Evolutionary conservation across 2,888 invertebrate genomes (phyloP).

Genomic region (Gibbula magus): DNA sequence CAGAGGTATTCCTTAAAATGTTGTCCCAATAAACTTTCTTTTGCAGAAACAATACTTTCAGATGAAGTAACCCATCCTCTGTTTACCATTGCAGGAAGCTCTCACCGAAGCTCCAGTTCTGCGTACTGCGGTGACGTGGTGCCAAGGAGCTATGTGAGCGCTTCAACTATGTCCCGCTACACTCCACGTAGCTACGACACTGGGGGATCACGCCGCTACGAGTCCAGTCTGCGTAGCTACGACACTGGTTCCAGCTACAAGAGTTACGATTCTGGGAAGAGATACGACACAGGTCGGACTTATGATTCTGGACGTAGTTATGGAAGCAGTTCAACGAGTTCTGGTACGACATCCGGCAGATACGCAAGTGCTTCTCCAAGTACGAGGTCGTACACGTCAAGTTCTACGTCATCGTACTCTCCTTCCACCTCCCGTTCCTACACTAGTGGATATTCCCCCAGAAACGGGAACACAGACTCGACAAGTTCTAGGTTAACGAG

Average conservation of each 20-base stretch:
- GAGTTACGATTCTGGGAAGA: not conserved
- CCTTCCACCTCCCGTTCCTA: not conserved
- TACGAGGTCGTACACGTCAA: conserved; percentile 15
- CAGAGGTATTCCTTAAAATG: too few relatives aligned
- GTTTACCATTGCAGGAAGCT: not conserved
- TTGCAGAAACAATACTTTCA: too few relatives aligned
- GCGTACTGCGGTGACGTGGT: not conserved
- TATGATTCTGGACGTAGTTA: conserved; percentile 12
- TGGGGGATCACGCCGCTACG: conserved; percentile 16
- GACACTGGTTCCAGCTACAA: conserved; percentile 20
- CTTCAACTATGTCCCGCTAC: conserved; percentile 34
- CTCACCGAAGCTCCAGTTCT: conserved; percentile 6
- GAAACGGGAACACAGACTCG: conserved; percentile 4
- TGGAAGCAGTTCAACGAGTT: not conserved
- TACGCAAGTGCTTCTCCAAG: not conserved
- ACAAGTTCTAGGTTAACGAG: conserved; percentile 5
- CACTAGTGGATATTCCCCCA: not conserved
- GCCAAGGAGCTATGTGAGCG: conserved; percentile 8
- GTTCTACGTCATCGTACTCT: conserved; percentile 14
- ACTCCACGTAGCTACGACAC: conserved; percentile 25
- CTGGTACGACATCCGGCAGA: not conserved
- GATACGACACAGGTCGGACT: conserved; percentile 7
- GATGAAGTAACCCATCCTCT: too few relatives aligned
- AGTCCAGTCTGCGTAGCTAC: conserved; percentile 2
- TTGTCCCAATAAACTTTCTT: too few relatives aligned